phyloP scores from a whole-genome alignment of 2,113 vertebrate genomes.

The Nematolebias whitei region DNA sequence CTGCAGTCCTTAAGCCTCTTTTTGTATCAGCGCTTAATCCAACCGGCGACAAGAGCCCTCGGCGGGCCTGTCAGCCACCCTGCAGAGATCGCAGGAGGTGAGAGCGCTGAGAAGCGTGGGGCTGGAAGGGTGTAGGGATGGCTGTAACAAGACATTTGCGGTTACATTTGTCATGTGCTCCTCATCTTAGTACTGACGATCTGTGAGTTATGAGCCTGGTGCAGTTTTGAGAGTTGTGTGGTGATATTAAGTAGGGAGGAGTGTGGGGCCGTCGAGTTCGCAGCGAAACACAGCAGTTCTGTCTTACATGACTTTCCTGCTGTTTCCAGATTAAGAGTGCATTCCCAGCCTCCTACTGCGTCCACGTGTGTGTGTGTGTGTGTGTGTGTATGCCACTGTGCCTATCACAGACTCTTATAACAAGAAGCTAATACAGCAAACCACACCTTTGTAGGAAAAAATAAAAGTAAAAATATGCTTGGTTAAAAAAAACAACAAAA shows the following conservation, averaged over 20 bases:
- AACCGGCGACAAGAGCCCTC: conserved; percentile 72
- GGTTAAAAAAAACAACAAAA: conserved; percentile 16
- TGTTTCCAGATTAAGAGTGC: conserved; percentile 63
- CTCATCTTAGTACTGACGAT: conserved; percentile 18
- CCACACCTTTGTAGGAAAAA: conserved; percentile 19
- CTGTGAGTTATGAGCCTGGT: conserved; percentile 3
- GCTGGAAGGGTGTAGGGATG: conserved; percentile 4
- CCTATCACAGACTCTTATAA: conserved; percentile 3
- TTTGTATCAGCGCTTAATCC: conserved; percentile 78
- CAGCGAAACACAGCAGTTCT: conserved; percentile 62
- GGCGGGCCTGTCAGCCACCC: conserved; percentile 72
- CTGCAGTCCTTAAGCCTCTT: conserved; percentile 74
- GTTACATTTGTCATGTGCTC: conserved; percentile 33
- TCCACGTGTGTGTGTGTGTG: neutral
- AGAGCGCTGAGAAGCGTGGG: conserved; percentile 31
- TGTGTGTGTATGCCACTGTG: neutral
- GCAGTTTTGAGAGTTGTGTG: conserved; percentile 4
- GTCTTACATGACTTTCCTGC: conserved; percentile 63
- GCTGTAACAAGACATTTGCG: conserved; percentile 3
- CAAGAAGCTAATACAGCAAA: conserved; percentile 13
- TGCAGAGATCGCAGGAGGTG: conserved; percentile 65
- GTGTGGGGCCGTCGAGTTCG: conserved; percentile 29
- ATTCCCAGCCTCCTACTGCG: conserved; percentile 64
- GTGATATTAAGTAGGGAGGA: conserved; percentile 21
- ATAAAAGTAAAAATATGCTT: conserved; percentile 26